Evolutionary conservation across 2,797 vertebrate genomes (phyloP).

Genomic region (Brotula barbata): DNA sequence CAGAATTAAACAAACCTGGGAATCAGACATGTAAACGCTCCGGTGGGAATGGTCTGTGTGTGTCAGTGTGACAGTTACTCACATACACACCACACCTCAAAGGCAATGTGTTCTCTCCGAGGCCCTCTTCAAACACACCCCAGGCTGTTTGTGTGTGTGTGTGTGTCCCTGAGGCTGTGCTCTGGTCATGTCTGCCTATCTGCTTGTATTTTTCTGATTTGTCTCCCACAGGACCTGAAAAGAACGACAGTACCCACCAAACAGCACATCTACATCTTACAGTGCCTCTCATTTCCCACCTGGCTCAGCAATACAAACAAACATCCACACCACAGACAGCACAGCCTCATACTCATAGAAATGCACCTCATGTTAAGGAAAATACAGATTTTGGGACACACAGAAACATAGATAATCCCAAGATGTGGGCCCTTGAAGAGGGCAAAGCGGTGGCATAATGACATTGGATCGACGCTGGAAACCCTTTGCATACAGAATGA

Average conservation of each 20-base stretch:
- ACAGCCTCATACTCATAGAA: constrained; percentile 28
- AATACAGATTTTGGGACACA: background rate
- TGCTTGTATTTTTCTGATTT: constrained; percentile 51
- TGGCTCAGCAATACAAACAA: constrained; percentile 48
- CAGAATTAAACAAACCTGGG: constrained; percentile 54
- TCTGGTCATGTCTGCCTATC: constrained; percentile 62
- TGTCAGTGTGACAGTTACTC: constrained; percentile 66
- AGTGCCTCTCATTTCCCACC: constrained; percentile 62
- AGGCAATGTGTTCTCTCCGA: constrained; percentile 55
- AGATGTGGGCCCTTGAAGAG: constrained; percentile 64
- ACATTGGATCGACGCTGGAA: constrained; percentile 70
- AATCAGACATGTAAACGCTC: constrained; percentile 71
- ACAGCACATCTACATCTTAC: constrained; percentile 61
- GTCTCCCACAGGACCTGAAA: constrained; percentile 55
- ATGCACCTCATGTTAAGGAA: too few species aligned
- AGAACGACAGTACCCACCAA: constrained; percentile 50
- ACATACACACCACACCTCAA: constrained; percentile 61
- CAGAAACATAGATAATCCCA: constrained; percentile 12
- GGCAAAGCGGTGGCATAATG: constrained; percentile 65
- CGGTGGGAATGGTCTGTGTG: constrained; percentile 60
- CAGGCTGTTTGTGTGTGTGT: constrained; percentile 15
- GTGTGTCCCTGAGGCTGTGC: constrained; percentile 48
- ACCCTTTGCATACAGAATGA: constrained; percentile 56
- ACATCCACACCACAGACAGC: constrained; percentile 3
- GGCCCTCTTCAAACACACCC: constrained; percentile 65